Conservation (phyloP, 2,113 vertebrate species). For the Charina bottae region DNA sequence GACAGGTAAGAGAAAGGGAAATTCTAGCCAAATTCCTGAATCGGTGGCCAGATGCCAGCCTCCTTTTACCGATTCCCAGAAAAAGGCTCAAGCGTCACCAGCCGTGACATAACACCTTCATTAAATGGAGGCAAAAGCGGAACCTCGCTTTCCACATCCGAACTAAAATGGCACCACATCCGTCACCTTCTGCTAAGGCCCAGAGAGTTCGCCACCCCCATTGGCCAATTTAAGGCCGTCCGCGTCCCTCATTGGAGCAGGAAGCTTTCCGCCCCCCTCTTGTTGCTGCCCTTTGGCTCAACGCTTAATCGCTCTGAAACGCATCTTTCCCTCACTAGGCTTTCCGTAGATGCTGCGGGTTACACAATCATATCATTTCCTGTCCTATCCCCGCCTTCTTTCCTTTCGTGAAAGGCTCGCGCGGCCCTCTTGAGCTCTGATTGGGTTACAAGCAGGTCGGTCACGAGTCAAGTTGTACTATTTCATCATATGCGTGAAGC, state of each 20-base stretch:
- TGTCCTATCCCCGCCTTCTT: slow-evolving; percentile 8
- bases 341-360: slow-evolving; percentile 32
- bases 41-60: neutral
- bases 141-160: slow-evolving; percentile 7
- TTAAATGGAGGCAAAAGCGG: slow-evolving; percentile 25
- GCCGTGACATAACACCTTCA: neutral
- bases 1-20: neutral
- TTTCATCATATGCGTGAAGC: slow-evolving; percentile 46
- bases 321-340: neutral
- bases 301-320: neutral
- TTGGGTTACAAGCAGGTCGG: slow-evolving; percentile 37
- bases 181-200: slow-evolving; percentile 14
- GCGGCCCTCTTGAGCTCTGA: slow-evolving; percentile 49
- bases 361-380: accelerated
- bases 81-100: neutral
- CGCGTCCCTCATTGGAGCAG: slow-evolving; percentile 39
- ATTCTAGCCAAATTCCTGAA: neutral
- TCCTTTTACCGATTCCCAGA: neutral
- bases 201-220: neutral
- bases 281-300: neutral
- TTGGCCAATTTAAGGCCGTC: slow-evolving; percentile 59
- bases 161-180: slow-evolving; percentile 59
- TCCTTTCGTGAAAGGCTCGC: neutral
- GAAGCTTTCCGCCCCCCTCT: accelerated
- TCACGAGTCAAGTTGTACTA: slow-evolving; percentile 25